A percentile compares a stretch with the other conserved stretches of the same genome.
These are phyloP conservation scores for Lindbergichthys nudifrons DNA, from an alignment of 2,797 vertebrate genomes.

Conservation along the genomic window DNA sequence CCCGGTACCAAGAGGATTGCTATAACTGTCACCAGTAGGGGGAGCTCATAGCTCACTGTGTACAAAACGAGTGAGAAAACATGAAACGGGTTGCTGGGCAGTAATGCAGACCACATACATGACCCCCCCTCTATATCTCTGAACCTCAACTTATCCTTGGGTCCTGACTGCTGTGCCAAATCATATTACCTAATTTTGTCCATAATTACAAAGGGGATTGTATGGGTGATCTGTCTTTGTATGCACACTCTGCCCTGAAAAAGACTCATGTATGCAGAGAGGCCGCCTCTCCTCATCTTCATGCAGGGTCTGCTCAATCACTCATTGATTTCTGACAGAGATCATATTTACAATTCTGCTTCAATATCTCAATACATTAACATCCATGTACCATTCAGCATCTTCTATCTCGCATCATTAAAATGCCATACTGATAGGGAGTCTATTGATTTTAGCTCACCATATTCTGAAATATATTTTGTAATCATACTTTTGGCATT, in stretches of 20 bases:
- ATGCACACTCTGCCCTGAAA: neutral
- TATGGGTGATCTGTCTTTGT: constrained; percentile 2
- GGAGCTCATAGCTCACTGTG: constrained; percentile 82
- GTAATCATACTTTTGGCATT: neutral
- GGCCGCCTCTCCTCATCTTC: constrained; percentile 23
- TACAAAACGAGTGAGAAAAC: neutral
- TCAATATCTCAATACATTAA: constrained; percentile 53
- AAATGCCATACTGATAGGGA: constrained; percentile 7
- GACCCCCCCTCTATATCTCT: constrained; percentile 28
- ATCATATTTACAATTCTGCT: constrained; percentile 69
- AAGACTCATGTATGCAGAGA: constrained; percentile 20
- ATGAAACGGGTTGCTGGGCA: constrained; percentile 59
- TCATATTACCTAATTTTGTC: constrained; percentile 15
- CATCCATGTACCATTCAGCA: constrained; percentile 26
- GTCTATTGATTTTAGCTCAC: constrained; percentile 16
- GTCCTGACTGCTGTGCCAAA: constrained; percentile 27
- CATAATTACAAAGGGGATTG: constrained; percentile 19
- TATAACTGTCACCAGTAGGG: constrained; percentile 85
- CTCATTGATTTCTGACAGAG: constrained; percentile 68
- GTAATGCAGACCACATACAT: constrained; percentile 45
- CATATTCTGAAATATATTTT: neutral
- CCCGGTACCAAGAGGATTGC: neutral
- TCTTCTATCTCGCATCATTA: constrained; percentile 27
- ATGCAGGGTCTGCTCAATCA: constrained; percentile 50
- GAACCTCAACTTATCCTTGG: constrained; percentile 40